phyloP scores from a whole-genome alignment of 2,797 vertebrate genomes.

The Sebastes cheni region DNA sequence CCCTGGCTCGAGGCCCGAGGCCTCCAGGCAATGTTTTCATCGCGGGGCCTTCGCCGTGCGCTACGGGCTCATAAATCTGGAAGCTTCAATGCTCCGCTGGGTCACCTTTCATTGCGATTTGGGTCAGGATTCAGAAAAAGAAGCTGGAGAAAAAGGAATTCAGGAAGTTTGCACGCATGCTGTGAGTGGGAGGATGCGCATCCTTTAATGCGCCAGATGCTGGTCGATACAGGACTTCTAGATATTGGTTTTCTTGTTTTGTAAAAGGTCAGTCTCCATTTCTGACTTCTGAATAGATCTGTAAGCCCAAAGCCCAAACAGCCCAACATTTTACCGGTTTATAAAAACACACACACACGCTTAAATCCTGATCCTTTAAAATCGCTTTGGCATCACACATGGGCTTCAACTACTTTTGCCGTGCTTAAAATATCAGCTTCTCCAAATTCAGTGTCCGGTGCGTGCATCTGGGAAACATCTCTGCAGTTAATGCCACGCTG shows the following conservation, averaged over 20 bases:
- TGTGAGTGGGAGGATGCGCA: conserved; percentile 38
- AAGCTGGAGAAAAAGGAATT: conserved; percentile 21
- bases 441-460: conserved; percentile 34
- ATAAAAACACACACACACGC: not conserved
- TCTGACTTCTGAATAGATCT: not conserved
- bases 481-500: conserved; percentile 35
- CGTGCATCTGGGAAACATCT: conserved; percentile 63
- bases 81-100: conserved; percentile 47
- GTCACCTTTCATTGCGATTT: conserved; percentile 57
- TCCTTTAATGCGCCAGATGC: conserved; percentile 40
- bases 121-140: conserved; percentile 19
- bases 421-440: conserved; percentile 44
- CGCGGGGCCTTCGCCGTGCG: conserved; percentile 33
- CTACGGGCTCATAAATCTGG: conserved; percentile 66
- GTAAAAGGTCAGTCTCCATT: not conserved
- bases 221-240: not conserved
- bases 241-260: not conserved
- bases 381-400: conserved; percentile 26
- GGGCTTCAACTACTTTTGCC: conserved; percentile 19
- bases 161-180: conserved; percentile 34
- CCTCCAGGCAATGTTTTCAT: conserved; percentile 63
- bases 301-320: not conserved
- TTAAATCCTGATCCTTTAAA: conserved; percentile 29
- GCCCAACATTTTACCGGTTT: not conserved
- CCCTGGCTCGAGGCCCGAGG: conserved; percentile 62